phyloP scores from a whole-genome alignment of 2,113 vertebrate genomes.

The Speoplatyrhinus poulsoni region DNA sequence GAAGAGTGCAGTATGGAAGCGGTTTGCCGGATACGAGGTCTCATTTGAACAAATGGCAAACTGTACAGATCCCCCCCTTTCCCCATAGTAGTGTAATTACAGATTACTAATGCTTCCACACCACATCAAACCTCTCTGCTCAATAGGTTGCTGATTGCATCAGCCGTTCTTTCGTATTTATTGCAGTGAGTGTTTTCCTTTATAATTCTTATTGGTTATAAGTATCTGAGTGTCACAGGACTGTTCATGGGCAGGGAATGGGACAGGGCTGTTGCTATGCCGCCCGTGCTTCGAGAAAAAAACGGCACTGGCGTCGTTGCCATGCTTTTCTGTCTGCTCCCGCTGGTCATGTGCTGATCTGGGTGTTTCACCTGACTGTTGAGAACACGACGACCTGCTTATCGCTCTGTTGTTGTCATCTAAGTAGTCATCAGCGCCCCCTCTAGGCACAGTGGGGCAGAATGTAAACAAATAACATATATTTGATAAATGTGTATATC shows the following conservation, averaged over 20 bases:
- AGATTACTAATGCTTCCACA: conserved; percentile 8
- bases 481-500: too few relatives aligned
- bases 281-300: conserved; percentile 67
- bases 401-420: too few relatives aligned
- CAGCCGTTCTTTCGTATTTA: conserved; percentile 40
- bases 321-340: too few relatives aligned
- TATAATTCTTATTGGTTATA: conserved; percentile 73
- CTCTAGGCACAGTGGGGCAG: too few relatives aligned
- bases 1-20: too few relatives aligned
- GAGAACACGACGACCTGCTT: too few relatives aligned
- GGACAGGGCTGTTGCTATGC: conserved; percentile 74
- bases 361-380: too few relatives aligned
- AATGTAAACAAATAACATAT: too few relatives aligned
- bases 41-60: conserved; percentile 34
- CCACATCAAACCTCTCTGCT: conserved; percentile 26
- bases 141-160: conserved; percentile 38
- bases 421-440: too few relatives aligned
- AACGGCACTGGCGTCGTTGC: conserved; percentile 68
- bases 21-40: too few relatives aligned
- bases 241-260: conserved; percentile 64
- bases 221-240: conserved; percentile 63
- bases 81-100: conserved; percentile 19
- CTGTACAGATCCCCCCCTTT: conserved; percentile 35
- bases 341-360: too few relatives aligned
- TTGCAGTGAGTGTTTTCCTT: conserved; percentile 51